A percentile compares a stretch with the other conserved stretches of the same genome.
Conservation (phyloP, 1,140 invertebrate genomes). For the Sesamia nonagrioides region DNA sequence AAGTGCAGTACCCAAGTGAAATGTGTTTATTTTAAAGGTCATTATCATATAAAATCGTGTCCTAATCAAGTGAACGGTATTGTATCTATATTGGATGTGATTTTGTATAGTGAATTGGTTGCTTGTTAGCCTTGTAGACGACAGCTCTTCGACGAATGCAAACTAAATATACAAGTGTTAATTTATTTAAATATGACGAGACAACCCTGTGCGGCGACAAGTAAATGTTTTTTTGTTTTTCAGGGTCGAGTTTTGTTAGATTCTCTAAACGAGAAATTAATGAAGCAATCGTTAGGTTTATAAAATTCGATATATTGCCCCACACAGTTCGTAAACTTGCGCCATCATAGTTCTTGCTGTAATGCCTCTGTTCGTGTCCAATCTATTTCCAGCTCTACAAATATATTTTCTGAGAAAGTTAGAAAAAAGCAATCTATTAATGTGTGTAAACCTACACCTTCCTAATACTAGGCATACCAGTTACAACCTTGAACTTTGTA, state of each 20-base stretch:
- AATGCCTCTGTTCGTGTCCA: slow-evolving; percentile 50
- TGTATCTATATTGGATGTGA: slow-evolving; percentile 70
- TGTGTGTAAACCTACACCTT: slow-evolving; percentile 10
- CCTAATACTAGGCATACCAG: background rate
- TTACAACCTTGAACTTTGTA: background rate
- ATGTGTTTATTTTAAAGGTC: slow-evolving; percentile 75
- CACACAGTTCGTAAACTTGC: slow-evolving; percentile 31
- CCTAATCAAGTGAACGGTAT: slow-evolving; percentile 72
- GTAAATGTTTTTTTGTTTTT: slow-evolving; percentile 66
- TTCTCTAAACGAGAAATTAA: slow-evolving; percentile 45
- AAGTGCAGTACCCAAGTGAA: slow-evolving; percentile 55
- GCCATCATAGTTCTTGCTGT: slow-evolving; percentile 31
- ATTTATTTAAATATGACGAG: slow-evolving; percentile 75
- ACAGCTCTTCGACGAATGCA: slow-evolving; percentile 58
- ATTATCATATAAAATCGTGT: slow-evolving; percentile 67
- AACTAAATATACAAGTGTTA: slow-evolving; percentile 69
- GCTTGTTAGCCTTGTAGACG: slow-evolving; percentile 75
- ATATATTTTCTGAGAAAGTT: slow-evolving; percentile 8
- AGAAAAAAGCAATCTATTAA: background rate
- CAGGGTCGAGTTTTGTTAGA: slow-evolving; percentile 61
- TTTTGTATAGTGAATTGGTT: slow-evolving; percentile 70
- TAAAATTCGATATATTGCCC: slow-evolving; percentile 51
- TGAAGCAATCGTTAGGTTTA: slow-evolving; percentile 41
- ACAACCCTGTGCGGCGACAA: slow-evolving; percentile 68
- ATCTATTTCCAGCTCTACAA: slow-evolving; percentile 47